Conservation (phyloP, 2,888 invertebrate genomes). For the Monochamus alternatus region DNA sequence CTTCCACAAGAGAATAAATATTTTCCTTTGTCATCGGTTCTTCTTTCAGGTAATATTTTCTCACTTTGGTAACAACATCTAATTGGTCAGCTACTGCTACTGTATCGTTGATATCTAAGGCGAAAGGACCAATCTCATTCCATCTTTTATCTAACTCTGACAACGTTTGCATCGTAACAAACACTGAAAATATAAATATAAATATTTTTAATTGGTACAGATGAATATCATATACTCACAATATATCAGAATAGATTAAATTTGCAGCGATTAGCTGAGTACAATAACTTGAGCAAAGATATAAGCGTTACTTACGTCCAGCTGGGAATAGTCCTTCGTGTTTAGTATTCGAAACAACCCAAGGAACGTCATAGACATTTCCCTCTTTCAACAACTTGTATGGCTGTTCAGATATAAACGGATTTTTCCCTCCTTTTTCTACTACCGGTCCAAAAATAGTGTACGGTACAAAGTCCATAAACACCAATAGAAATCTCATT, state of each 20-base stretch:
- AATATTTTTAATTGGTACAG: too few relatives aligned
- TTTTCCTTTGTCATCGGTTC: slow-evolving; percentile 55
- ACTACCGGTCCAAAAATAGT: slow-evolving; percentile 63
- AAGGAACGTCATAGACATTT: slow-evolving; percentile 78
- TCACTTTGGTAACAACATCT: slow-evolving; percentile 57
- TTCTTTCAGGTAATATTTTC: slow-evolving; percentile 59
- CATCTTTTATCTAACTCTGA: slow-evolving; percentile 66
- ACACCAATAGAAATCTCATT: slow-evolving; percentile 73
- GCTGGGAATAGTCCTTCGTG: slow-evolving; percentile 83
- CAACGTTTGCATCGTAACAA: slow-evolving; percentile 60
- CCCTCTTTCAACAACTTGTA: slow-evolving; percentile 76
- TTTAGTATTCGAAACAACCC: slow-evolving; percentile 79
- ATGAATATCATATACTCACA: too few relatives aligned
- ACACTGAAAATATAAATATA: slow-evolving; percentile 49
- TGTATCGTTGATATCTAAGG: slow-evolving; percentile 61
- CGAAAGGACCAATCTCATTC: slow-evolving; percentile 59
- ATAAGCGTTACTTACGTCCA: slow-evolving; percentile 71
- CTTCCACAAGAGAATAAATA: slow-evolving; percentile 58
- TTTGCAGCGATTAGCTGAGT: too few relatives aligned
- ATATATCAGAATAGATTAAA: too few relatives aligned
- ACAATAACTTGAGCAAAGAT: too few relatives aligned
- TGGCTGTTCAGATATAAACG: slow-evolving; percentile 80
- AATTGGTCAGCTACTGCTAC: slow-evolving; percentile 51
- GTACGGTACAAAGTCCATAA: slow-evolving; percentile 70
- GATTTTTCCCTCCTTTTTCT: slow-evolving; percentile 70